Percentiles rank a stretch among this genome's conserved stretches.
phyloP scores from a whole-genome alignment of 2,797 vertebrate genomes.

The Scolopax rusticola region DNA sequence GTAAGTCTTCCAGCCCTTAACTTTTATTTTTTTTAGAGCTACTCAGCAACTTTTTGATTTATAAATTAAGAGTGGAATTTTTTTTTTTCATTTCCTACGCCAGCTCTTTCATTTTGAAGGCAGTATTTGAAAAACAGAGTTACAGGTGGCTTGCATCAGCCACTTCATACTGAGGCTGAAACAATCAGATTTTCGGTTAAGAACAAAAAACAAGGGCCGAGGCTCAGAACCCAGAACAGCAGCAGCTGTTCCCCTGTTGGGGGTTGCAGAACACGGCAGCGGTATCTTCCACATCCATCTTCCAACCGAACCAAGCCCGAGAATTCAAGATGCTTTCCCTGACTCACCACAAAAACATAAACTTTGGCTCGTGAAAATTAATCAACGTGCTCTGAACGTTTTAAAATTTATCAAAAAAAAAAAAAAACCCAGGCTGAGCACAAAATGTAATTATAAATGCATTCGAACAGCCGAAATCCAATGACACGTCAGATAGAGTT shows the following conservation, averaged over 20 bases:
- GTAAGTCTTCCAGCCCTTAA: neutral
- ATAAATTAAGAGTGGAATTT: neutral
- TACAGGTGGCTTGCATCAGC: neutral
- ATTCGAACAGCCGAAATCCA: neutral
- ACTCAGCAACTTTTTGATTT: neutral
- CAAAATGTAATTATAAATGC: neutral
- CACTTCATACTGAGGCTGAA: neutral
- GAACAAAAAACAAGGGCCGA: neutral
- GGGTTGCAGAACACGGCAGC: rapidly evolving
- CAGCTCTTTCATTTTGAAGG: neutral
- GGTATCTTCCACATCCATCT: neutral
- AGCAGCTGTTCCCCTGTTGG: neutral
- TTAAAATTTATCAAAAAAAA: neutral
- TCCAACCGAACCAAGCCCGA: neutral
- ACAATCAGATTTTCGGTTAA: neutral
- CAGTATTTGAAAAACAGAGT: neutral
- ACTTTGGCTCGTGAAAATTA: neutral
- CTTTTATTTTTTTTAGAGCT: neutral
- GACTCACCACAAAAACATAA: neutral
- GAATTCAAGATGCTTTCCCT: neutral
- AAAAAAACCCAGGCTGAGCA: neutral
- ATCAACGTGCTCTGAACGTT: neutral
- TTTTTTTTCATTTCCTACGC: neutral
- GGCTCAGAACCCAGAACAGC: neutral
- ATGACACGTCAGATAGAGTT: neutral